Conservation (phyloP, 2,888 invertebrate species). For the Eupsilia transversa region DNA sequence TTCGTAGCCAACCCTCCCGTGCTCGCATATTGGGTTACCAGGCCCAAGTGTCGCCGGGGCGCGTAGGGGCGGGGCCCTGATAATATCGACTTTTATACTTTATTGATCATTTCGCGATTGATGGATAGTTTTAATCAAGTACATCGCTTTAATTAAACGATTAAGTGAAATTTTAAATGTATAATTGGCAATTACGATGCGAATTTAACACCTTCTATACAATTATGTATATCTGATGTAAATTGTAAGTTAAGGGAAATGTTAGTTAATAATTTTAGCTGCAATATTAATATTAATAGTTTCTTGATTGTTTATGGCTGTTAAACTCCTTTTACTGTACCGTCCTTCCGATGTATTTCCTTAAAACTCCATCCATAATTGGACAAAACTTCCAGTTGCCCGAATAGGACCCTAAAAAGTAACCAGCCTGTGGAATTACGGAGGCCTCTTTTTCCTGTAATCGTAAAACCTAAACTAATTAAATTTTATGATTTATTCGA, state of each 20-base stretch:
- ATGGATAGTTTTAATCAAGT: constrained; percentile 68
- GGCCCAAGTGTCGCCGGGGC: constrained; percentile 79
- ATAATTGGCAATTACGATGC: constrained; percentile 56
- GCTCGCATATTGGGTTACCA: constrained; percentile 87
- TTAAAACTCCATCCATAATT: not conserved
- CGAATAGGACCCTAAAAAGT: not conserved
- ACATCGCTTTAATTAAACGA: constrained; percentile 48
- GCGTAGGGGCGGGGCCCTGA: constrained; percentile 75
- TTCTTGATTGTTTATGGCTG: constrained; percentile 27
- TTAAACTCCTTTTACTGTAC: not conserved
- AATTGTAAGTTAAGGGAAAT: constrained; percentile 16
- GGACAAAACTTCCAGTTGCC: not conserved
- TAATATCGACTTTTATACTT: constrained; percentile 79
- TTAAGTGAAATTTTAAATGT: constrained; percentile 49
- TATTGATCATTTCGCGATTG: constrained; percentile 77
- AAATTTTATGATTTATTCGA: constrained; percentile 17
- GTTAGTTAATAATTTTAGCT: constrained; percentile 27
- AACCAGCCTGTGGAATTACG: not conserved
- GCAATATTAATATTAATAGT: constrained; percentile 29
- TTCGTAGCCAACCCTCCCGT: constrained; percentile 76
- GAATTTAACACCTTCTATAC: constrained; percentile 55
- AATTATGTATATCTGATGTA: constrained; percentile 34
- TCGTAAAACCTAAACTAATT: constrained; percentile 16
- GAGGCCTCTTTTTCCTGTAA: not conserved
- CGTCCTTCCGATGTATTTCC: not conserved